These are phyloP conservation scores for Tetropium fuscum DNA, from an alignment of 2,888 invertebrate genomes.

Conservation along the genomic window DNA sequence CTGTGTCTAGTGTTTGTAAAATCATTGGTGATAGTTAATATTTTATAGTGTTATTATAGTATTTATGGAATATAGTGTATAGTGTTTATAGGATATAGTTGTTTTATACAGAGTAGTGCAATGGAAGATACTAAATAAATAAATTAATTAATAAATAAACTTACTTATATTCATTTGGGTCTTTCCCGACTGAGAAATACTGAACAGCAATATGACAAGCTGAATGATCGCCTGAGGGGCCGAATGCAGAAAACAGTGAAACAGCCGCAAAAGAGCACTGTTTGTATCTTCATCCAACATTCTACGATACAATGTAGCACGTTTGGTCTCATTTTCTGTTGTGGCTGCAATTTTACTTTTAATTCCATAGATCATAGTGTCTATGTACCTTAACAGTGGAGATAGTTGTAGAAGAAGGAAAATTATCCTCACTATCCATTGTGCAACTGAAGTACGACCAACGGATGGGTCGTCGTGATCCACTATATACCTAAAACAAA, in stretches of 20 bases:
- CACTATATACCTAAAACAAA: constrained; percentile 64
- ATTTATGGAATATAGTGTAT: too few species aligned
- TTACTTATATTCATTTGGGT: constrained; percentile 21
- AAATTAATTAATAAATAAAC: not conserved
- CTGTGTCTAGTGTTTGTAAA: too few species aligned
- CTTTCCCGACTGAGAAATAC: constrained; percentile 53
- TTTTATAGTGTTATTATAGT: too few species aligned
- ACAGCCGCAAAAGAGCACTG: constrained; percentile 63
- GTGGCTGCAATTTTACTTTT: constrained; percentile 61
- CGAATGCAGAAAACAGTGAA: constrained; percentile 66
- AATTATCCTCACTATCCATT: constrained; percentile 65
- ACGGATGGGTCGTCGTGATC: constrained; percentile 65
- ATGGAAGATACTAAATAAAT: too few species aligned
- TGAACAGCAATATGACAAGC: constrained; percentile 61
- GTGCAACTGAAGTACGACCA: constrained; percentile 61
- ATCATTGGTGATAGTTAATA: too few species aligned
- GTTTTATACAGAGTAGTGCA: too few species aligned
- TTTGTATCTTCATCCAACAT: constrained; percentile 67
- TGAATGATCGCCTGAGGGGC: constrained; percentile 66
- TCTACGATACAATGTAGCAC: constrained; percentile 60
- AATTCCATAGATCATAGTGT: constrained; percentile 64
- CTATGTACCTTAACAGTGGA: constrained; percentile 66
- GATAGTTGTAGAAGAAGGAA: constrained; percentile 67
- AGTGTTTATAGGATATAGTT: too few species aligned
- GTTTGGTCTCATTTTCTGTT: constrained; percentile 57